Conservation (phyloP, 2,888 invertebrate species). For the Troides aeacus region DNA sequence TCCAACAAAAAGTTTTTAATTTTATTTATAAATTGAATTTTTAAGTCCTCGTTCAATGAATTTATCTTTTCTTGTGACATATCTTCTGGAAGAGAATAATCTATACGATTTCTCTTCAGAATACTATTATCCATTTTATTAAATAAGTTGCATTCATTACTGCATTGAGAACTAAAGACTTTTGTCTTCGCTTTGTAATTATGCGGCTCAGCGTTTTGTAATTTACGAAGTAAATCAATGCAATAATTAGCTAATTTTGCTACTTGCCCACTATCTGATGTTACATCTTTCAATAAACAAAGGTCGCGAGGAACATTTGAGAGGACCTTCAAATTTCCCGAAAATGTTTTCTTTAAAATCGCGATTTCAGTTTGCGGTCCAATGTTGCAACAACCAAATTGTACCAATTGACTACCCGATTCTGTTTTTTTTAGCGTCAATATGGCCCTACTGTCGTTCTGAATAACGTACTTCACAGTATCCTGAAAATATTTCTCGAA, state of each 20-base stretch:
- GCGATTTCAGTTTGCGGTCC: conserved; percentile 40
- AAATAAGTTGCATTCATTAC: conserved; percentile 34
- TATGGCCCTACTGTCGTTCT: conserved; percentile 39
- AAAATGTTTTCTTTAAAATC: conserved; percentile 46
- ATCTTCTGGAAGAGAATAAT: background rate
- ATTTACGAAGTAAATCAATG: conserved; percentile 30
- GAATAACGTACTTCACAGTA: conserved; percentile 40
- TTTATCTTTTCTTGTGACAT: conserved; percentile 49
- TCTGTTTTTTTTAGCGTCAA: conserved; percentile 44
- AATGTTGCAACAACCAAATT: conserved; percentile 39
- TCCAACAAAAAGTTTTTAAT: conserved; percentile 45
- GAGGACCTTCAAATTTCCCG: conserved; percentile 52
- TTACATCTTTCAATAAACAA: background rate
- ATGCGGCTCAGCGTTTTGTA: conserved; percentile 6
- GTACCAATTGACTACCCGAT: conserved; percentile 47
- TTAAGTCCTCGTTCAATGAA: conserved; percentile 52
- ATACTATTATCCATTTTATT: conserved; percentile 4
- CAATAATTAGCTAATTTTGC: conserved; percentile 16
- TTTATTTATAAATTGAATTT: conserved; percentile 48
- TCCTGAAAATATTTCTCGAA: conserved; percentile 50
- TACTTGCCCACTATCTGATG: background rate
- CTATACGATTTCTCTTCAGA: conserved; percentile 39
- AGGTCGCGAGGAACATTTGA: conserved; percentile 1
- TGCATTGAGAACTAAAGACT: background rate
- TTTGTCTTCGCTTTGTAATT: background rate